These are phyloP conservation scores for Elmis aenea DNA, from an alignment of 2,888 invertebrate species.

Conservation along the genomic window DNA sequence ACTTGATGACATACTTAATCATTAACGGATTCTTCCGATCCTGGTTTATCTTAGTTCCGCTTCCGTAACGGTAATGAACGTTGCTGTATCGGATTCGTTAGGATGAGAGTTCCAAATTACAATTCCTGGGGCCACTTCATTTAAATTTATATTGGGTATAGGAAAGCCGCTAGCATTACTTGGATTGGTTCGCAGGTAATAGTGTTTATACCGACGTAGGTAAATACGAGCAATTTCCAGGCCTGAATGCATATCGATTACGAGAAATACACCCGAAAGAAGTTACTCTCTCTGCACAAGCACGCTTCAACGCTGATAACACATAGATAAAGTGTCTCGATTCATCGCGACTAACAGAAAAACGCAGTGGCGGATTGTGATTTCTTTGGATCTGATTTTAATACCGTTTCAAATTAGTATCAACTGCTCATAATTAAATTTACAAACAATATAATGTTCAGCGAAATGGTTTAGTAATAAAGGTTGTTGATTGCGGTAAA, in stretches of 20 bases:
- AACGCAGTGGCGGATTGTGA: too few species aligned
- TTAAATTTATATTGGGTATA: conserved; percentile 24
- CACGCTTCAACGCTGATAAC: too few species aligned
- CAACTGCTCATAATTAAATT: too few species aligned
- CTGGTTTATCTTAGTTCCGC: conserved; percentile 27
- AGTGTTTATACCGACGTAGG: conserved; percentile 17
- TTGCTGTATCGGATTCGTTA: conserved; percentile 27
- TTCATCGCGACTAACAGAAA: too few species aligned
- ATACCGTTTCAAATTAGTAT: too few species aligned
- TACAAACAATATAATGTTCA: too few species aligned
- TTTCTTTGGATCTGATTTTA: too few species aligned
- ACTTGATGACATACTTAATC: conserved; percentile 29
- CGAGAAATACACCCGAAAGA: conserved; percentile 7
- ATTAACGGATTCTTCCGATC: conserved; percentile 30
- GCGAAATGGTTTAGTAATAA: too few species aligned
- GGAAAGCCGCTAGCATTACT: conserved; percentile 20
- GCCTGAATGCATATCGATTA: conserved; percentile 12
- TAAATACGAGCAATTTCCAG: conserved; percentile 11
- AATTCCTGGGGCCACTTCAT: conserved; percentile 25
- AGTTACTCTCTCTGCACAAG: neutral
- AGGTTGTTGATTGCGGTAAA: too few species aligned
- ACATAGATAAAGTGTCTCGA: too few species aligned
- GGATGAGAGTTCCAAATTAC: conserved; percentile 24
- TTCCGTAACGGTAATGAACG: conserved; percentile 32
- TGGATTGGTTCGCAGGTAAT: conserved; percentile 18